phyloP scores from a whole-genome alignment of 2,888 invertebrate genomes.

The Hypolimnas misippus region DNA sequence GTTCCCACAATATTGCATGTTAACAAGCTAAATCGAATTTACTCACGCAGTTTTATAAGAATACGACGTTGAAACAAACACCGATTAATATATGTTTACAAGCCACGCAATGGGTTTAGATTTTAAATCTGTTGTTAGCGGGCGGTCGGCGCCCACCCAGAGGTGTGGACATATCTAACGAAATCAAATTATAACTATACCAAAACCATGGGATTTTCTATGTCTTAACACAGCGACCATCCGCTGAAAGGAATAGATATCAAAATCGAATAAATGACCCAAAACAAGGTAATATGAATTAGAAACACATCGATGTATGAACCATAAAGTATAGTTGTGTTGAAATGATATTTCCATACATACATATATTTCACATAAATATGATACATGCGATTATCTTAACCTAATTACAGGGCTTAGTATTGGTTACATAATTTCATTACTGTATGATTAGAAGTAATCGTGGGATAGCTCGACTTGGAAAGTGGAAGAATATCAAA shows the following conservation, averaged over 20 bases:
- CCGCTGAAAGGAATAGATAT: slow-evolving; percentile 17
- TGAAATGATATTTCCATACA: slow-evolving; percentile 31
- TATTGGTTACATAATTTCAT: slow-evolving; percentile 5
- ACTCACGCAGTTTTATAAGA: slow-evolving; percentile 64
- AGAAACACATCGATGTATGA: slow-evolving; percentile 22
- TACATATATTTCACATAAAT: slow-evolving; percentile 29
- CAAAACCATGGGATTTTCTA: neutral
- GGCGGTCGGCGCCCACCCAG: slow-evolving; percentile 79
- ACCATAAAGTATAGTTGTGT: slow-evolving; percentile 32
- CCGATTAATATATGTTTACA: slow-evolving; percentile 74
- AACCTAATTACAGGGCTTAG: slow-evolving; percentile 1
- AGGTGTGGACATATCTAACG: slow-evolving; percentile 73
- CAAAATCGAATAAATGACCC: slow-evolving; percentile 17
- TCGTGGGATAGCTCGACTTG: slow-evolving; percentile 2
- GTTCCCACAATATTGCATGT: slow-evolving; percentile 41
- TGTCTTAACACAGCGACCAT: slow-evolving; percentile 8
- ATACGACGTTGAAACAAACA: slow-evolving; percentile 73
- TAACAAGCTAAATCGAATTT: slow-evolving; percentile 58
- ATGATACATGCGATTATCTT: slow-evolving; percentile 22
- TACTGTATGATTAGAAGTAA: slow-evolving; percentile 2
- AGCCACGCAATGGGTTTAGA: slow-evolving; percentile 70
- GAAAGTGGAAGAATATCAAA: slow-evolving; percentile 6
- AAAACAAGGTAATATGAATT: slow-evolving; percentile 7
- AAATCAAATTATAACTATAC: slow-evolving; percentile 74
- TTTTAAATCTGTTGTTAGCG: slow-evolving; percentile 71